These are phyloP conservation scores for Perizoma affinitatum DNA, from an alignment of 2,888 invertebrate species.

Conservation along the genomic window DNA sequence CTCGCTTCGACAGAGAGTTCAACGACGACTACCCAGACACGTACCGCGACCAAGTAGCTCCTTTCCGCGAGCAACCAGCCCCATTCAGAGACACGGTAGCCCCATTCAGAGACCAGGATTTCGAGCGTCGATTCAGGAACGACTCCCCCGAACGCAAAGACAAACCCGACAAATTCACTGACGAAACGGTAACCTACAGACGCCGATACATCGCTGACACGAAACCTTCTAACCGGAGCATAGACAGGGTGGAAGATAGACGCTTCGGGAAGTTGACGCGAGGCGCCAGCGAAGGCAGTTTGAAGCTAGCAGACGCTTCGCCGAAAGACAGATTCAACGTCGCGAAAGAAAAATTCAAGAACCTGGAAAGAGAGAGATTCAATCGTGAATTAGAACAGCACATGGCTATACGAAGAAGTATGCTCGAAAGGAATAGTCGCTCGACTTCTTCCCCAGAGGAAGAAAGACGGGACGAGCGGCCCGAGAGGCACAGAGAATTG, in stretches of 20 bases:
- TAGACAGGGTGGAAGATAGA: constrained; percentile 77
- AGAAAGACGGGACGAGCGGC: constrained; percentile 79
- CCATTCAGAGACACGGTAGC: constrained; percentile 51
- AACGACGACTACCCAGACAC: constrained; percentile 49
- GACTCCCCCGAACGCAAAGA: constrained; percentile 70
- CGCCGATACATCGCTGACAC: constrained; percentile 79
- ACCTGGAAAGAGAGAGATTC: constrained; percentile 89
- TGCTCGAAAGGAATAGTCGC: constrained; percentile 80
- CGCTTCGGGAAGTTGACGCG: constrained; percentile 72
- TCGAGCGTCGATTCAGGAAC: constrained; percentile 74
- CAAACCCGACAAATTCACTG: constrained; percentile 68
- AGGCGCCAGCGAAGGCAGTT: constrained; percentile 76
- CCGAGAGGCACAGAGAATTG: constrained; percentile 70
- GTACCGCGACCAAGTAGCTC: constrained; percentile 63
- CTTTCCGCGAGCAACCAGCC: constrained; percentile 49
- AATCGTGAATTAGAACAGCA: constrained; percentile 83
- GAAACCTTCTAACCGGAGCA: constrained; percentile 75
- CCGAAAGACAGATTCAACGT: constrained; percentile 93
- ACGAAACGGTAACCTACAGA: constrained; percentile 70
- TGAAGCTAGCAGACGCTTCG: constrained; percentile 75
- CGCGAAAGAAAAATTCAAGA: constrained; percentile 93
- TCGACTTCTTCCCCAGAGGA: constrained; percentile 83
- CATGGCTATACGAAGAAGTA: constrained; percentile 79
- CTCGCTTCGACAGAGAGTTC: constrained; percentile 58
- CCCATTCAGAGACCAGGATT: constrained; percentile 52